Evolutionary conservation across 2,888 invertebrate genomes (phyloP).

Genomic region (Sminthurides aquaticus): DNA sequence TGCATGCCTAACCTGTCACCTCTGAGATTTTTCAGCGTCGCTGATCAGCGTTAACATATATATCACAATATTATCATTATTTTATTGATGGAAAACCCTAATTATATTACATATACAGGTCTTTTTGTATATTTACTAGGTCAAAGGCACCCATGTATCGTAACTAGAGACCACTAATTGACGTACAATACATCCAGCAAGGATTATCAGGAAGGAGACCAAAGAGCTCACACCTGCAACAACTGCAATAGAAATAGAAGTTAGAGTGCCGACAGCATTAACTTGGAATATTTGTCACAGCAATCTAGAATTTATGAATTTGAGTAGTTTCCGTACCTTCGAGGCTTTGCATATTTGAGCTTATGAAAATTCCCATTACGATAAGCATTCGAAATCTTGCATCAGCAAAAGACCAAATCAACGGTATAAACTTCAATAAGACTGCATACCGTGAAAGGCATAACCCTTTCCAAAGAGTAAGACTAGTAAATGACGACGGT

Average conservation of each 20-base stretch:
- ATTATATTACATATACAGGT: no score
- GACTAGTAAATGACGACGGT: slow-evolving; percentile 25
- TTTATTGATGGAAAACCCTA: no score
- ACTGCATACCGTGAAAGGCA: slow-evolving; percentile 36
- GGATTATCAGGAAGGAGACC: slow-evolving; percentile 8
- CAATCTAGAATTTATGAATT: no score
- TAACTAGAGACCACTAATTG: slow-evolving; percentile 12
- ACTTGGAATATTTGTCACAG: no score
- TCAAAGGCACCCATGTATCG: slow-evolving; percentile 10
- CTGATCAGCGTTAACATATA: neutral
- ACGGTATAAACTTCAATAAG: slow-evolving; percentile 35
- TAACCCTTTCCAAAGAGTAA: slow-evolving; percentile 37
- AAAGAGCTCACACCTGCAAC: slow-evolving; percentile 15
- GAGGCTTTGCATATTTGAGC: slow-evolving; percentile 34
- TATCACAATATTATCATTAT: no score
- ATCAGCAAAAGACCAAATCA: slow-evolving; percentile 37
- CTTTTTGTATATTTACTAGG: no score
- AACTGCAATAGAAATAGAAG: slow-evolving; percentile 16
- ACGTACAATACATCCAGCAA: slow-evolving; percentile 4
- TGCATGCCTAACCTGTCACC: no score
- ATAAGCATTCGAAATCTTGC: slow-evolving; percentile 30
- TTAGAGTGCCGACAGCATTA: neutral
- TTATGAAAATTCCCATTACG: slow-evolving; percentile 32
- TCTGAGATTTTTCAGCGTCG: neutral
- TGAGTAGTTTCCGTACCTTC: no score